Conservation (phyloP, 2,888 invertebrate genomes). For the Dioctria linearis region DNA sequence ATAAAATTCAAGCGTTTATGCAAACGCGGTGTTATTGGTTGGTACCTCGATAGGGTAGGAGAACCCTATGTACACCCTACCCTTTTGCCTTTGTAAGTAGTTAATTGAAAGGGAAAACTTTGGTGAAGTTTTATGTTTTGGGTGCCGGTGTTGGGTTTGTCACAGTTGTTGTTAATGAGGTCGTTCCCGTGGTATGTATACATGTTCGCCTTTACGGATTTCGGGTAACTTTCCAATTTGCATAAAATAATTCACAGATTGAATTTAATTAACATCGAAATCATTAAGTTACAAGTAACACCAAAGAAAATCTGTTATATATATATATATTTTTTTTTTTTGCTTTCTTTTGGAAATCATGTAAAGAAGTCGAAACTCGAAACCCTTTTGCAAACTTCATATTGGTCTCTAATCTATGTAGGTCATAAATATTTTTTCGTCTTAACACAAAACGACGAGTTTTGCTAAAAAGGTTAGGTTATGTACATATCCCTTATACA, state of each 20-base stretch:
- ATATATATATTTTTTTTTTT: too few species aligned
- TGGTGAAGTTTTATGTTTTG: not conserved
- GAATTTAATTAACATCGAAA: conserved; percentile 17
- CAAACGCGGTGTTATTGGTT: conserved; percentile 14
- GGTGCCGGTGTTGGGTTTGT: not conserved
- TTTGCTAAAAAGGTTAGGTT: too few species aligned
- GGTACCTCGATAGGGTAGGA: not conserved
- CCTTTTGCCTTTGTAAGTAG: not conserved
- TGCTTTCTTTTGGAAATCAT: too few species aligned
- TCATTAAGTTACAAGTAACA: not conserved
- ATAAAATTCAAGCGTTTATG: conserved; percentile 36
- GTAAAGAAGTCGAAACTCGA: too few species aligned
- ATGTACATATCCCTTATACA: conserved; percentile 23
- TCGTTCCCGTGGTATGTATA: not conserved
- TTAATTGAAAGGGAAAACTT: conserved; percentile 33
- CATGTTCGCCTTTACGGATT: not conserved
- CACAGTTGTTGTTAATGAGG: conserved; percentile 30
- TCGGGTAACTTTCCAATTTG: conserved; percentile 2
- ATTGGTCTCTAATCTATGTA: too few species aligned
- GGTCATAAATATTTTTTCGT: too few species aligned
- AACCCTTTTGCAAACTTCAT: not conserved
- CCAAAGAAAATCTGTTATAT: too few species aligned
- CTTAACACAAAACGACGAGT: too few species aligned
- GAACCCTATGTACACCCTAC: too few species aligned
- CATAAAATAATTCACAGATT: conserved; percentile 5